Evolutionary conservation across 1,140 invertebrate species (phyloP), one percentile per base, ranked within the genome.

Genomic region (Drosophila jambulina): DNA sequence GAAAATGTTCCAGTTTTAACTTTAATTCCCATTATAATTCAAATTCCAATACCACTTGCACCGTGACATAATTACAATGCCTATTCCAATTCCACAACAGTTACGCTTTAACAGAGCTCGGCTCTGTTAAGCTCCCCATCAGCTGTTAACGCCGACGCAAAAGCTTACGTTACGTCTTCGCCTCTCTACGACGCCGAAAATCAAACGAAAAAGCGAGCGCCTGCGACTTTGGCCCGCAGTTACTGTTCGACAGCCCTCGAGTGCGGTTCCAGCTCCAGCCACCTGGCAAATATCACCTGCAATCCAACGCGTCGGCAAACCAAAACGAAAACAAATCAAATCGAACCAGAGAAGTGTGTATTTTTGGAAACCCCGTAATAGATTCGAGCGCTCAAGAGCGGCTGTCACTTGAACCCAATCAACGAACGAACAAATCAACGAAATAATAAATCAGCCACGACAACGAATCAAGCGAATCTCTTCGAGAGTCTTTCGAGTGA

Each of bases 361-460:
- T 64, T 65, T 78, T 78, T 38, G 29, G 78, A 45, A 64, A 75
- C 71, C 49, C 77, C 65, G 53, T n/a, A 53, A 38, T 64, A 69
- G 53, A 84, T 60, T 74, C 64, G 51, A 40, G 42, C 62, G 40
- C 71, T 69, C 49, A 23, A 48, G 40, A 46, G 71, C 61, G 65
- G 68, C 82, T 88, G 84, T 87, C 72, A 84, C 84, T 88, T 84
- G 78, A 88, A 84, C 64, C 87, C 85, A 88, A 88, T 88, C 80
- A 90, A 84, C 80, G 85, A 87, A 58, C 62, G 43, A 77, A 56
- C 53, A 56, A 38, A 76, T 76, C 74, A 76, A 76, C 74, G 74
- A 76, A 77, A 76, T 75, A 75, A 75, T 65, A 76, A 76, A 53
- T 61, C 74, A 77, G 38, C 75, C 67, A 25, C 72, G 49, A 78